Evolutionary conservation across 2,797 vertebrate species (phyloP).

Genomic region (Rachycentron canadum): DNA sequence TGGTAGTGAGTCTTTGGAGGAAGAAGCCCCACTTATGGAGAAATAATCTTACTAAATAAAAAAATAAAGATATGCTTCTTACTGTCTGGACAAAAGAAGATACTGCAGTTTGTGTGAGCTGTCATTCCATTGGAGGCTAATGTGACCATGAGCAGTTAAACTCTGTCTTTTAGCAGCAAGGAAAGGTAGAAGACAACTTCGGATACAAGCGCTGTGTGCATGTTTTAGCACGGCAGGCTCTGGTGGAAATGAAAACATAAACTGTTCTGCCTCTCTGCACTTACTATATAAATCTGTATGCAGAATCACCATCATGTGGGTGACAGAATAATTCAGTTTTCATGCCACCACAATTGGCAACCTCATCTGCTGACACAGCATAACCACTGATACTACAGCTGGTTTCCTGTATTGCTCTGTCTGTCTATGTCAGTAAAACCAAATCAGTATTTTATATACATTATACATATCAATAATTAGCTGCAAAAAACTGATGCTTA

Average conservation of each 20-base stretch:
- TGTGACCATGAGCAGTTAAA: not conserved
- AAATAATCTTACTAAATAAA: constrained; percentile 39
- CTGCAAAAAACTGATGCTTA: not conserved
- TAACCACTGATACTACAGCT: not conserved
- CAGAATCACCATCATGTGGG: not conserved
- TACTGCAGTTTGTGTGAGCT: not conserved
- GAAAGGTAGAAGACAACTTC: not conserved
- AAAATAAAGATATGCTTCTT: constrained; percentile 22
- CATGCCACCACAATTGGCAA: not conserved
- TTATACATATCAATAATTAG: not conserved
- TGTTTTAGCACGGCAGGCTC: not conserved
- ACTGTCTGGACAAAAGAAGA: constrained; percentile 24
- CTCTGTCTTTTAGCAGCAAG: not conserved
- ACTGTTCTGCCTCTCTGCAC: not conserved
- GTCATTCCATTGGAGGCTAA: not conserved
- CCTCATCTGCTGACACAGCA: not conserved
- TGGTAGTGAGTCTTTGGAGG: constrained; percentile 15
- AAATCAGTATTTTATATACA: not conserved
- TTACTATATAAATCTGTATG: not conserved
- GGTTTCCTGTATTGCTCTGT: too few relatives aligned
- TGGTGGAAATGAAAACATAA: not conserved
- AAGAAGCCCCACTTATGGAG: constrained; percentile 16
- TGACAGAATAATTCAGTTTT: not conserved
- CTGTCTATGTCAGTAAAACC: too few relatives aligned
- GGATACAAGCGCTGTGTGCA: not conserved